Evolutionary conservation across 1,140 invertebrate species (phyloP), one percentile per base, ranked within the genome.

Genomic region (Penaeus vannamei): DNA sequence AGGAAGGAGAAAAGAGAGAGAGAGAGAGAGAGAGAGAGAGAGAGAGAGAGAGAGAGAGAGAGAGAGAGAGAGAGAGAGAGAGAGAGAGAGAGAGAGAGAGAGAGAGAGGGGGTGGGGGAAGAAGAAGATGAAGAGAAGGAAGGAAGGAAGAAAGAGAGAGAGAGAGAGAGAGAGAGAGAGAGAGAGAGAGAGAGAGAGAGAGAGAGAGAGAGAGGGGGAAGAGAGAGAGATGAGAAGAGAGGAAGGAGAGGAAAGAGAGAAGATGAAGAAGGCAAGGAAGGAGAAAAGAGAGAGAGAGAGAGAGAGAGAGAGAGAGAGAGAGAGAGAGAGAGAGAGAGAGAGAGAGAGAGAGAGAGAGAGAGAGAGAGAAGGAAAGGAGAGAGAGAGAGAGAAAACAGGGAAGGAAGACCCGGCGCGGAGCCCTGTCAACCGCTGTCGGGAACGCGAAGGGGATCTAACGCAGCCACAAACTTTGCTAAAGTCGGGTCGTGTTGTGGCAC

Each of bases 401-500:
- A 64, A 69, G 20, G 26, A 26, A 26, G 22, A 64, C 22, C 7
- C 19, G 32, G 62, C 20, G 83, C 83, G 83, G 83, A 36, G 8
- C 22, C 53, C 83, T 84, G 83, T 84, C 83, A 84, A 29, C 26
- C 26, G 46, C 83, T 84, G 83, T 84, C 83, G 42, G 19, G 62
- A 66, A 84, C 32, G 83, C 72, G 83, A 84, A 84, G 64, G 62
- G 83, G 83, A 84, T 84, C 83, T 84, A 84, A 64, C 20, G 83
- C 62, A 26, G 32, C 20, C 62, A 84, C 62, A 26, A 26, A 20
- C 83, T 12, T 64, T 26, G 29, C n/a, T 69, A 84, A 84, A 69
- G 14, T 64, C 83, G 64, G 83, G 83, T 84, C 61, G 29, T 84
- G 62, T 69, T 66, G 62, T 84, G 83, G 82, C 29, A 32, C 60